A percentile compares a stretch with the other conserved stretches of the same genome.
Evolutionary conservation across 1,140 invertebrate species (phyloP).

Genomic region (Sitodiplosis mosellana): DNA sequence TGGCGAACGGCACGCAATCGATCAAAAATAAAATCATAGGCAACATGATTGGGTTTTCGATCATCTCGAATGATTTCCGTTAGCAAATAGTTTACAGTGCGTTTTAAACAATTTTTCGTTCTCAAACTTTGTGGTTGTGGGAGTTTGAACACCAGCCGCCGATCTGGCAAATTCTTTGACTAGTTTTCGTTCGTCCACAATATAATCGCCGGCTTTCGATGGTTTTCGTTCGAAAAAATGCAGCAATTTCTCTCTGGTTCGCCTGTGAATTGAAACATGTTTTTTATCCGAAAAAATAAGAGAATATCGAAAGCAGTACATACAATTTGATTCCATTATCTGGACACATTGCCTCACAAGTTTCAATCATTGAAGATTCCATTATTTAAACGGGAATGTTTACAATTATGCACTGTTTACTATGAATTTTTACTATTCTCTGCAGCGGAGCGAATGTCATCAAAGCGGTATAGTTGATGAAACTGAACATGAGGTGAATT

Average conservation of each 20-base stretch:
- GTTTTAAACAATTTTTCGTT: conserved; percentile 32
- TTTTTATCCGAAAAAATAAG: not conserved
- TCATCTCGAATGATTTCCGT: conserved; percentile 28
- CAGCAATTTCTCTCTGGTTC: conserved; percentile 35
- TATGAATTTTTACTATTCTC: no score
- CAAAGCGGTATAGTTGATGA: no score
- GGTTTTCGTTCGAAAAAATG: conserved; percentile 35
- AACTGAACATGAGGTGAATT: no score
- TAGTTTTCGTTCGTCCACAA: conserved; percentile 25
- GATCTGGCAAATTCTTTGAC: conserved; percentile 47
- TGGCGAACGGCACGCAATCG: conserved; percentile 51
- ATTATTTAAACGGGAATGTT: no score
- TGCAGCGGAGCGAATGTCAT: no score
- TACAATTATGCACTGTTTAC: no score
- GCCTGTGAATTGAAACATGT: conserved; percentile 20
- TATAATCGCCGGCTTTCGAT: conserved; percentile 17
- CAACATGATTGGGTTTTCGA: conserved; percentile 31
- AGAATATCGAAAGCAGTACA: no score
- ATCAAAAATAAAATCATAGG: conserved; percentile 61
- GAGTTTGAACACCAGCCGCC: conserved; percentile 38
- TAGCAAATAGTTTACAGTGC: conserved; percentile 44
- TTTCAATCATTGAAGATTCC: no score
- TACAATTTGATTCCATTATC: no score
- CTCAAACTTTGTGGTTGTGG: conserved; percentile 33
- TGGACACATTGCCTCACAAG: no score